These are phyloP conservation scores for Cotesia congregata DNA, from an alignment of 2,888 invertebrate species.

Conservation along the genomic window DNA sequence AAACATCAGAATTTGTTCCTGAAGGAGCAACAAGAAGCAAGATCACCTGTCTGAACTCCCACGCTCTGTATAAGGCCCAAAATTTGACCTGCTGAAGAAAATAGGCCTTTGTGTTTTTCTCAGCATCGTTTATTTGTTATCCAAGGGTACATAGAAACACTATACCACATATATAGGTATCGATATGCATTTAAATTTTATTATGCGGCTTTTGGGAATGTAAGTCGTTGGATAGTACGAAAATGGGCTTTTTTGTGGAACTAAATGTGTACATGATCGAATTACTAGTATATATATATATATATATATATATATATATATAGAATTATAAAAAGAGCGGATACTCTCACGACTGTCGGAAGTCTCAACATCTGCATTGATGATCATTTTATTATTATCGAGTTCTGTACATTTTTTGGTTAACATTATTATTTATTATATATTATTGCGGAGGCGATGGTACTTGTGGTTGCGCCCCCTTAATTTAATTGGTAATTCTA, in stretches of 20 bases:
- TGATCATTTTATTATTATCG: neutral
- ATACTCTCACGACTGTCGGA: conserved; percentile 1
- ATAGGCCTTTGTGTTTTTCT: conserved; percentile 4
- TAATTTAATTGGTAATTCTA: neutral
- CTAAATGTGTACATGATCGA: neutral
- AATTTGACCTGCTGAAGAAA: conserved; percentile 9
- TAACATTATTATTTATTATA: neutral
- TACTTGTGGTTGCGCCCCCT: neutral
- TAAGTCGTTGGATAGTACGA: neutral
- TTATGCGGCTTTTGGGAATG: neutral
- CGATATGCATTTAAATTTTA: neutral
- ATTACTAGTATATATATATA: neutral
- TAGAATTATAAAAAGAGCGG: neutral
- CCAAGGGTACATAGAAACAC: conserved; percentile 13
- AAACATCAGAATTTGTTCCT: no score
- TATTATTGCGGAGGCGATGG: neutral
- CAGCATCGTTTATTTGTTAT: neutral
- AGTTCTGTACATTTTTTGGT: no score
- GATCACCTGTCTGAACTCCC: neutral
- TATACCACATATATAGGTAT: conserved; percentile 5
- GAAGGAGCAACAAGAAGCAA: neutral
- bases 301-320: no score
- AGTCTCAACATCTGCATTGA: neutral
- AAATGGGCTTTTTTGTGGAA: neutral
- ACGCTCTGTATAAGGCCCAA: neutral